These are phyloP conservation scores for Heliocidaris tuberculata DNA, from an alignment of 35 echinoderm and acorn worm species.

Conservation along the genomic window DNA sequence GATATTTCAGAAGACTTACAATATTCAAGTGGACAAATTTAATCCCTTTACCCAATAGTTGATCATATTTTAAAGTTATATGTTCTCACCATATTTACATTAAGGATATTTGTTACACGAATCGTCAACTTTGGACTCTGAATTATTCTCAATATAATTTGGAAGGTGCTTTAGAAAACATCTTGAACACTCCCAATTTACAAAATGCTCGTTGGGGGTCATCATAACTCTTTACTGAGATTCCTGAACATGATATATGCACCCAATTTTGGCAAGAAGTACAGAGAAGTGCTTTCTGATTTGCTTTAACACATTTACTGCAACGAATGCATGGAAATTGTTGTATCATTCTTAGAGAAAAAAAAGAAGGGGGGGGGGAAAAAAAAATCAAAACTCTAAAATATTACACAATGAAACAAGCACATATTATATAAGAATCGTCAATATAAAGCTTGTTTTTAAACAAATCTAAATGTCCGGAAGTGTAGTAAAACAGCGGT, in stretches of 20 bases:
- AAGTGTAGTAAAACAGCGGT: no score
- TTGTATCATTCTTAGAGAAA: no score
- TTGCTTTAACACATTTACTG: no score
- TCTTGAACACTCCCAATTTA: neutral
- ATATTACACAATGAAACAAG: no score
- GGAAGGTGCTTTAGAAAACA: neutral
- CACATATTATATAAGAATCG: no score
- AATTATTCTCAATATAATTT: neutral
- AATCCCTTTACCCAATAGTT: neutral
- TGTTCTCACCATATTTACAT: neutral
- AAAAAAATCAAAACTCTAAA: no score
- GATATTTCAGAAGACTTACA: neutral
- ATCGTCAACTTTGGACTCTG: neutral
- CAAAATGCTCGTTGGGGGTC: neutral
- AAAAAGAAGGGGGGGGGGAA: no score
- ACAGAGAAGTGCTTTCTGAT: no score
- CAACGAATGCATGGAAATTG: no score
- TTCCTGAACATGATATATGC: neutral
- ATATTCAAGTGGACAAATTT: neutral
- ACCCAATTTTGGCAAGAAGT: no score
- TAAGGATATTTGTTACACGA: neutral
- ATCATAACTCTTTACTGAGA: neutral
- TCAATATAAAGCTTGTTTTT: no score
- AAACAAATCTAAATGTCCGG: no score
- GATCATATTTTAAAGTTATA: neutral